Base-by-base conservation (phyloP, 2,797 vertebrate species). In the Periophthalmus magnuspinnatus region DNA sequence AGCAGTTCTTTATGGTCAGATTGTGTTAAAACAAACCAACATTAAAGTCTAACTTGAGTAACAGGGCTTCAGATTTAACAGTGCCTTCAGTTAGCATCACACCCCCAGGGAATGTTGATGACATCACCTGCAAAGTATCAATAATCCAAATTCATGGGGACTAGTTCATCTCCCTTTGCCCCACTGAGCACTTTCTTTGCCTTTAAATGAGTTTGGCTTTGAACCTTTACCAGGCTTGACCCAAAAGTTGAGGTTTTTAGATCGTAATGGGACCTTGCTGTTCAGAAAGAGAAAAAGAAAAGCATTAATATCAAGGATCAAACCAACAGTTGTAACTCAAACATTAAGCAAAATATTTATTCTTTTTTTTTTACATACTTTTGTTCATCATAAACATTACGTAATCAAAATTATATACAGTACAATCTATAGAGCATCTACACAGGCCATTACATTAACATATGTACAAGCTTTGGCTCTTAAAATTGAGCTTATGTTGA, bases 231-330 rank as follows among this genome's bases (percentile, higher is more conserved):
- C 93, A 92, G 85, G 90, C 91, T 92, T 84, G 91, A 90, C 92
- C 92, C 92, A 91, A 90, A 91, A 85, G 93, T 80, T 89, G 80
- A 92, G 81, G 87, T 91, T 17, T 50, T 86, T 78, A 92, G 89
- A 88, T 69, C 82, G 88, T 88, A 88, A 89, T 88, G 81, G 77
- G 92, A 85, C 92, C 91, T 90, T 90, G 93, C 93, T 95, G 93
- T 93, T 93, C 28, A 91, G 90, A 93, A 80, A 94, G 91, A 92
- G 89, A 93, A 89, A 91, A 78, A 93, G 88, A 93, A 76, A 91
- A 72, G 84, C 86, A 92, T 95, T 94, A 94, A 93, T 93, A 87
- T 91, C 86, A 89, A 88, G 74, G 85, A 59, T 81, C 83, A 79
- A 65, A 81, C 77, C 71, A 87, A 80, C 91, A 84, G 86, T 54